Percentiles rank a stretch among this genome's conserved stretches.
These are phyloP conservation scores for Punctoribates punctum DNA, from an alignment of 2,888 invertebrate genomes.

Conservation along the genomic window DNA sequence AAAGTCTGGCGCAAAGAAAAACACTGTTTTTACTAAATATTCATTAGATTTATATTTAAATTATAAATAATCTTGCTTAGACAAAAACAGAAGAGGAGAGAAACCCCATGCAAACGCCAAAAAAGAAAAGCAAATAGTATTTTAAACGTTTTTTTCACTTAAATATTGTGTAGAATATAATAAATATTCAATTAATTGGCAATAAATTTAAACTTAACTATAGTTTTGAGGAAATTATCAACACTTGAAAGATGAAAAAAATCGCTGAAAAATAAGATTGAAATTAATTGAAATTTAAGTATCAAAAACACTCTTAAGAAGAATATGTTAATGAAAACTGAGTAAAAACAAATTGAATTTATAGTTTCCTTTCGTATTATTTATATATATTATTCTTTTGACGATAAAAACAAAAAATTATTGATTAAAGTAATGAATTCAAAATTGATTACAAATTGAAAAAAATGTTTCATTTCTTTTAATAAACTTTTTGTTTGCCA, in stretches of 20 bases:
- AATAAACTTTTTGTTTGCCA: no score
- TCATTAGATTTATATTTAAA: no score
- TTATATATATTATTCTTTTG: neutral
- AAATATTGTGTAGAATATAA: no score
- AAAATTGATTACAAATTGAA: no score
- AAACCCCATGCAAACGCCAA: no score
- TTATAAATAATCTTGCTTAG: no score
- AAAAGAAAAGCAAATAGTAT: no score
- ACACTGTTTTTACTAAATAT: no score
- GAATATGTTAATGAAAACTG: neutral
- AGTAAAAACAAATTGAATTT: neutral
- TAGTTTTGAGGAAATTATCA: neutral
- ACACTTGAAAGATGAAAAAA: conserved; percentile 2
- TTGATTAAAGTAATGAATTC: neutral
- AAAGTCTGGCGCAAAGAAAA: no score
- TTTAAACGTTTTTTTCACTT: no score
- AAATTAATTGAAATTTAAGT: neutral
- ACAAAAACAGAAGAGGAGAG: no score
- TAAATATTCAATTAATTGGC: neutral
- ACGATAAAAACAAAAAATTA: neutral
- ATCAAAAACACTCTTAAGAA: neutral
- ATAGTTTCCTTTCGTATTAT: neutral
- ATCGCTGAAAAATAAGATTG: neutral
- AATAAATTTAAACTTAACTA: neutral
- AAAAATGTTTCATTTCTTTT: no score